phyloP scores from a whole-genome alignment of 2,113 vertebrate genomes.

The Petrocephalus microphthalmus region DNA sequence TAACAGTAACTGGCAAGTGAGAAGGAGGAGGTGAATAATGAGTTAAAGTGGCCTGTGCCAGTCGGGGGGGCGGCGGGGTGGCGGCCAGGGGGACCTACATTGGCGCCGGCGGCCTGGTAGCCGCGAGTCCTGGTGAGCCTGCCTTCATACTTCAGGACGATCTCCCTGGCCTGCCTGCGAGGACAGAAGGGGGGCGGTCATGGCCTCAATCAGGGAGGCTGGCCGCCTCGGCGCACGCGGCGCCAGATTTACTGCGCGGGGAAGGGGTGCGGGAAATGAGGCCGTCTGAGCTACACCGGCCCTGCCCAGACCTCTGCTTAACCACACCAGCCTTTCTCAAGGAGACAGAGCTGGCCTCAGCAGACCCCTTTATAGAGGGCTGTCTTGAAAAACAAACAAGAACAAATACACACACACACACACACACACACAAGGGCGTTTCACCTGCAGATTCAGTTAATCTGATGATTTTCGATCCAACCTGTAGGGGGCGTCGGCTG shows the following conservation, averaged over 20 bases:
- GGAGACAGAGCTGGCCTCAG: not conserved
- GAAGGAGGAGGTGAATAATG: not conserved
- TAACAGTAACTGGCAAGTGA: not conserved
- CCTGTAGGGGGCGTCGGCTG: not conserved
- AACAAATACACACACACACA: not conserved
- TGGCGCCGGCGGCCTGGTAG: conserved; percentile 93
- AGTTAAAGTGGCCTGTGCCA: not conserved
- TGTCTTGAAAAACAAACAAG: not conserved
- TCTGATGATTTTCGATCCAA: not conserved
- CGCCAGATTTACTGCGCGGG: not conserved
- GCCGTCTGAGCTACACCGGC: not conserved
- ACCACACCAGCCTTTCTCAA: not conserved
- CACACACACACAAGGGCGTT: not conserved
- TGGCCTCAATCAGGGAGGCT: not conserved
- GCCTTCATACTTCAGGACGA: conserved; percentile 88
- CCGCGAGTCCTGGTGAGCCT: conserved; percentile 88
- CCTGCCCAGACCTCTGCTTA: not conserved
- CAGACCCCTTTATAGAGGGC: not conserved
- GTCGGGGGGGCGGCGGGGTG: not conserved
- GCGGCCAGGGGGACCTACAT: conserved; percentile 57
- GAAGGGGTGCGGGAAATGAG: not conserved
- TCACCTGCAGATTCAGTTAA: not conserved
- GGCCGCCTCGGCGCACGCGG: not conserved
- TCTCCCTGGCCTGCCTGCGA: conserved; percentile 84
- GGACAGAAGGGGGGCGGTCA: conserved; percentile 16